Base-by-base conservation (phyloP, 2,113 vertebrate species). In the Maccullochella peelii region DNA sequence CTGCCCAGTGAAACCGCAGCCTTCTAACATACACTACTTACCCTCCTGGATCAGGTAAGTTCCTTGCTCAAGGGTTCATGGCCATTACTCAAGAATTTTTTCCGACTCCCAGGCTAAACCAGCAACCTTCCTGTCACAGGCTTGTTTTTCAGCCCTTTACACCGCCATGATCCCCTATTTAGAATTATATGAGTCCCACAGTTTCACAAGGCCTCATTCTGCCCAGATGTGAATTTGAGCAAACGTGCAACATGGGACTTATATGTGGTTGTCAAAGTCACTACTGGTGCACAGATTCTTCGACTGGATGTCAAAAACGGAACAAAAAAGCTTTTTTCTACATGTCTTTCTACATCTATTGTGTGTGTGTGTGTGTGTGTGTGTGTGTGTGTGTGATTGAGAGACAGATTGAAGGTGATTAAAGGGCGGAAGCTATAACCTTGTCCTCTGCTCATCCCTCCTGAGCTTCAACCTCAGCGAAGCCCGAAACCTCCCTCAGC, bases 141-240 rank as follows among this genome's bases (percentile, higher is more conserved):
- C 79, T 52, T 78, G 47, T 82, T 70, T 86, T 73, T 72, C 54
- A 79, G 42, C 47, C 14, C 54, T 85, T 90, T 72, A 85, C 33
- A 81, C 74, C 10, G 6, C 73, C 74, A 70, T 63, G 59, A 86
- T 86, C 67, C 85, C 77, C 63, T 62, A 79, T 88, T 91, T 87
- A 86, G 78, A 84, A 63, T 78, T 85, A 89, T 89, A 92, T 12
- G 70, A 89, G 75, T 86, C 74, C 84, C 40, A 76, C 62, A 70
- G 82, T 80, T 86, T 83, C 81, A 88, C 76, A 75, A 86, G 88
- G 73, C 73, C 77, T 80, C 74, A 73, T 88, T 89, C 67, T 77
- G 44, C 66, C 84, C 87, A 92, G 86, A 88, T 91, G 88, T 77
- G 76, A 88, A 79, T 55, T 71, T n/a, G 58, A 59, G 27, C 57